Evolutionary conservation across 2,797 vertebrate species (phyloP), one percentile per base, ranked within the genome.

Genomic region (Cryptoblepharus egeriae): DNA sequence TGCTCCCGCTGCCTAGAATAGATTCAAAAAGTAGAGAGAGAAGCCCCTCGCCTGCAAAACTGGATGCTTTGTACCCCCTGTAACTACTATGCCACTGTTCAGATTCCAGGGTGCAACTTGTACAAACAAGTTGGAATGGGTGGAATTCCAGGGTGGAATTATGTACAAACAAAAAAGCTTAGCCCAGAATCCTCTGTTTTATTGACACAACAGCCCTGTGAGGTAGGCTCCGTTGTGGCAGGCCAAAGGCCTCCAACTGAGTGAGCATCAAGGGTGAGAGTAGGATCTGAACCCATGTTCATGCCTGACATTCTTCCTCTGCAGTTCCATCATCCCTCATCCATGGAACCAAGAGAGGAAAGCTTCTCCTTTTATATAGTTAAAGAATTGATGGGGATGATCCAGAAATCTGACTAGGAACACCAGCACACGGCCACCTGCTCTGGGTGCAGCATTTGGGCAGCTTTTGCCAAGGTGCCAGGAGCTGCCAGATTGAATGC

Each of bases 401-500:
- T 18, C 9, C 28, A 3, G 20, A 73, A 55, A 11, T 16, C 24
- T 28, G 10, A 22, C 68, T 24, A 20, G 55, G 65, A 7, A 42
- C n/a, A 12, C 67, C 68, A 45, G 7, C 1, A 10, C 42, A 18
- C 20, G 79, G 32, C 30, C 42, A 10, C 60, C 42, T 18, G 8
- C 57, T 45, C 69, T 39, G 10, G n/a, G 28, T 24, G 45, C 8
- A 39, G 52, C 26, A 1, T 45, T 61, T 39, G 32, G 24, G 39
- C 49, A 12, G 20, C 73, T 75, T 69, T 75, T 60, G 11, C 67
- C 52, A 0, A 28, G 63, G n/a, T 49, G 12, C 79, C 55, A 0
- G 0, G 52, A 80, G 79, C 58, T 72, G 15, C 57, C 89, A 80
- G 87, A 90, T 88, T 89, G 82, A 91, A 83, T 7, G 60, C 82